Evolutionary conservation across 2,888 invertebrate genomes (phyloP).

Genomic region (Sinhomidia bicolor): DNA sequence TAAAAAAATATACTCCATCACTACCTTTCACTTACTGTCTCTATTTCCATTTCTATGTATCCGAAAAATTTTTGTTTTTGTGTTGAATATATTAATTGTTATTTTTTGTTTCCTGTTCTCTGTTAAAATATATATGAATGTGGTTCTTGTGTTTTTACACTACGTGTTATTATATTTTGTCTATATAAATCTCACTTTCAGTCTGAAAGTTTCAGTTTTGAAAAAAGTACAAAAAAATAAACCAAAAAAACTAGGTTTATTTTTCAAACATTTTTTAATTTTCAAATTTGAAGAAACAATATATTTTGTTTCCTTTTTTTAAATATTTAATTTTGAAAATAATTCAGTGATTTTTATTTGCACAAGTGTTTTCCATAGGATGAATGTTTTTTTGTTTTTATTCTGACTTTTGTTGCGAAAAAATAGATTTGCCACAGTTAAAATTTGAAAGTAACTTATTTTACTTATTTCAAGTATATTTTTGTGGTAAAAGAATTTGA

Average conservation of each 20-base stretch:
- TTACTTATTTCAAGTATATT: background rate
- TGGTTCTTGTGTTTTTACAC: too few species aligned
- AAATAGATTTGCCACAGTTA: constrained; percentile 15
- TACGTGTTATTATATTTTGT: background rate
- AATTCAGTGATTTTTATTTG: too few species aligned
- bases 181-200: background rate
- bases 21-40: background rate
- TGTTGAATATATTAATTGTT: background rate
- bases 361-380: background rate
- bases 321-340: too few species aligned
- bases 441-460: background rate
- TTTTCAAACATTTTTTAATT: too few species aligned
- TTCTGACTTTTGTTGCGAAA: constrained; percentile 27
- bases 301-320: too few species aligned
- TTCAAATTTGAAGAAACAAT: too few species aligned
- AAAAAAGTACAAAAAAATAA: too few species aligned
- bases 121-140: too few species aligned
- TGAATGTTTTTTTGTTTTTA: constrained; percentile 10
- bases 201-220: too few species aligned
- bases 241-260: too few species aligned
- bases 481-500: background rate
- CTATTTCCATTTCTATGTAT: background rate
- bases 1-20: background rate
- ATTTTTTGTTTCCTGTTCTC: background rate
- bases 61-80: background rate